Evolutionary conservation across 2,888 invertebrate species (phyloP).

Genomic region (Dryobota labecula): DNA sequence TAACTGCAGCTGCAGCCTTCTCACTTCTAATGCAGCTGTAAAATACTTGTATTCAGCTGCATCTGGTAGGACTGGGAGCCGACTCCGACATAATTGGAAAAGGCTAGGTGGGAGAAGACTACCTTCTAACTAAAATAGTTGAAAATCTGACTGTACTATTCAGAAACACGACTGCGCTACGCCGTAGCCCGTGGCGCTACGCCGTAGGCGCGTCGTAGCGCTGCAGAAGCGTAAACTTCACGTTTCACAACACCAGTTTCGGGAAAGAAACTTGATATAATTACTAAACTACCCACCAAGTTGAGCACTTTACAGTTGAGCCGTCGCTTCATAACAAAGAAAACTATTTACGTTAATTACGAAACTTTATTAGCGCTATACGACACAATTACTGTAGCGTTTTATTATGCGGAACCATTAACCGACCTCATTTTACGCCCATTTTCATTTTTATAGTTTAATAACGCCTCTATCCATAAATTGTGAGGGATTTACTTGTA

Average conservation of each 20-base stretch:
- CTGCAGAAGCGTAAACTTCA: constrained; percentile 24
- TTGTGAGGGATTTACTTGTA: constrained; percentile 67
- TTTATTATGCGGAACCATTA: constrained; percentile 63
- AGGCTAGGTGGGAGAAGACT: too few species aligned
- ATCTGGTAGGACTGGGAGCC: too few species aligned
- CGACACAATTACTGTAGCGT: constrained; percentile 59
- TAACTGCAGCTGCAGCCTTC: too few species aligned
- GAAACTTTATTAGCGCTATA: constrained; percentile 57
- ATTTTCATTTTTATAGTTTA: constrained; percentile 66
- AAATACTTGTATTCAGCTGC: too few species aligned
- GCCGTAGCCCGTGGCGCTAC: not conserved
- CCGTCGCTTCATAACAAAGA: constrained; percentile 52
- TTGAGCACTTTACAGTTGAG: constrained; percentile 47
- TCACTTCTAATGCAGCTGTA: too few species aligned
- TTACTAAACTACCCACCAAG: constrained; percentile 41
- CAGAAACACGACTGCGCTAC: not conserved
- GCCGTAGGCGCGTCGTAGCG: too few species aligned
- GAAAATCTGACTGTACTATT: not conserved
- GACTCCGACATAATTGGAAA: too few species aligned
- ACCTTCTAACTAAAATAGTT: too few species aligned
- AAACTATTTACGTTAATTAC: constrained; percentile 62
- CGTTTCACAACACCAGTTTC: constrained; percentile 30
- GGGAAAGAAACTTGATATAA: constrained; percentile 48
- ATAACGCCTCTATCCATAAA: constrained; percentile 64
- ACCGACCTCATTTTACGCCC: constrained; percentile 58